Evolutionary conservation across 2,888 invertebrate genomes (phyloP), one percentile per base, ranked within the genome.

Genomic region (Eupithecia insigniata): DNA sequence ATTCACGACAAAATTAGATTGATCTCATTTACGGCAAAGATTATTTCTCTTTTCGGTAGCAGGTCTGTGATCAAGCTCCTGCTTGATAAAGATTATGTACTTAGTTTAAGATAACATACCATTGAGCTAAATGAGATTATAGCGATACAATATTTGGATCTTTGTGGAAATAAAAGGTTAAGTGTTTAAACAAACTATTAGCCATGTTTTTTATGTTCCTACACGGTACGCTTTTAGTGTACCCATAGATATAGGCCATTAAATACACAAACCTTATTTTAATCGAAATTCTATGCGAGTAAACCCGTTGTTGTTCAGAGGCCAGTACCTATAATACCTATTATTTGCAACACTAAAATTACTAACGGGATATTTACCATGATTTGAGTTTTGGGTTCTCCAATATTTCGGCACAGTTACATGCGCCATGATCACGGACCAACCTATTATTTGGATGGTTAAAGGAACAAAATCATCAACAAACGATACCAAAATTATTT

Each of bases 71-170:
- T 55, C 14, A 0, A 14, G 55, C 26, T 5, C 22, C 51, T 10
- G 22, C 55, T 55, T 55, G 55, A 26, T 26, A 14, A 55, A 55
- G 8, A 51, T 46, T 22, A 43, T 22, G 10, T 55, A 14, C 55
- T 18, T 28, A 60, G 12, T 12, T 18, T 51, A 67, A 67, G 62
- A 67, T 65, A 64, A 39, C 28, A 61, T 36, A 70, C 69, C 62
- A 58, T 67, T 36, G 51, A 51, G 67, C 68, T 73, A 73, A 68
- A n/a, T n/a, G 12, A 62, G 70, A 67, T 65, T 60, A 67, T 69
- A 73, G 34, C 58, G 60, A 51, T 30, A 30, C 64, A 70, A 70
- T 73, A 66, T 73, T 70, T 73, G 51, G 39, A 61, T 65, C 36
- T 60, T 46, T 46, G 70, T 66, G n/a, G n/a, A 46, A 66, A 60